Base-by-base conservation (phyloP, 2,888 invertebrate genomes). In the Eubasilissa splendida region DNA sequence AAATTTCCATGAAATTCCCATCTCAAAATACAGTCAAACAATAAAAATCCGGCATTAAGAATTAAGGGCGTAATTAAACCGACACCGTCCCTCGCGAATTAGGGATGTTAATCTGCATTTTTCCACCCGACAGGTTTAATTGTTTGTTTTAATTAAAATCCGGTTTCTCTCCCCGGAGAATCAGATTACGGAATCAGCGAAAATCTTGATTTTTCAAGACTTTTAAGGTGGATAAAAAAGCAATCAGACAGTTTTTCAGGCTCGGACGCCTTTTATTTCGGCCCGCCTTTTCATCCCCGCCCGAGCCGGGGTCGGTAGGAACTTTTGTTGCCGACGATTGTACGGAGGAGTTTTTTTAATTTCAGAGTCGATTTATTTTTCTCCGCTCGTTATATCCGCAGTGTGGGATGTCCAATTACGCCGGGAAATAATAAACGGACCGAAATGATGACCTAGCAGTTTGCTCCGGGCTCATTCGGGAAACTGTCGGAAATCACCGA, bases 131-230 rank as follows among this genome's bases (percentile, higher is more conserved):
- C 77, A 76, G 82, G 80, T 84, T 84, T 84, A 84, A 84, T 84
- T 84, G 84, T 84, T 84, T 84, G 84, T 76, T 82, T 84, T 84
- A 84, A 84, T 84, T 84, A 84, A 83, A 84, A 80, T 80, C 80
- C 80, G 77, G 77, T 68, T 71, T 76, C 66, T 54, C 60, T 66
- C 71, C 80, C 60, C 71, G 54, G 33, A 42, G 76, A 81, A 81
- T 60, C 75, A 54, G 74, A 81, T 77, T 78, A 79, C 56, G 71
- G n/a, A 79, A 53, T 68, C 66, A 66, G 71, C 68, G 42, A 77
- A 77, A 76, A 66, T 73, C 63, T 53, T 52, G 77, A 80, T 76
- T 66, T 73, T 77, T 63, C 63, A 5, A 53, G 50, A 65, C 50
- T 75, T 78, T 74, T 5, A 31, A 68, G 60, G 73, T 59, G 58